These are phyloP conservation scores for Pseudobourletiella spinata DNA, from an alignment of 1,140 invertebrate genomes.

Conservation along the genomic window DNA sequence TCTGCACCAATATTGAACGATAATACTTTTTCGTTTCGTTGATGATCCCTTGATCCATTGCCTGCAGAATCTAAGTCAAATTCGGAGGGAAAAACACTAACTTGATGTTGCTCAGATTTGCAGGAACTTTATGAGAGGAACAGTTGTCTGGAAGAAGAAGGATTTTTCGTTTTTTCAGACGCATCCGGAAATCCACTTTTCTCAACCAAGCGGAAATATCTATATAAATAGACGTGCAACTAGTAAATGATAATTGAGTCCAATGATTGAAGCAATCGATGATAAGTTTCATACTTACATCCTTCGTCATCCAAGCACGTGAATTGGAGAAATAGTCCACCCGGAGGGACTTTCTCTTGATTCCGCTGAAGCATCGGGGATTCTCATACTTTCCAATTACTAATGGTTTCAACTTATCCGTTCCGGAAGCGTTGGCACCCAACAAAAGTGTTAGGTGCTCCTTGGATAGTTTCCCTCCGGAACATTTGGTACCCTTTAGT, in stretches of 20 bases:
- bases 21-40: slow-evolving; percentile 36
- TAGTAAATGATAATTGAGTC: too few species aligned
- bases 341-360: slow-evolving; percentile 21
- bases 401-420: slow-evolving; percentile 37
- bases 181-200: slow-evolving; percentile 2
- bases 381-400: slow-evolving; percentile 38
- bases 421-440: slow-evolving; percentile 38
- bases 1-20: slow-evolving; percentile 5
- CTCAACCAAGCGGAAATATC: slow-evolving; percentile 25
- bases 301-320: slow-evolving; percentile 39
- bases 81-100: slow-evolving; percentile 44
- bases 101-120: slow-evolving; percentile 40
- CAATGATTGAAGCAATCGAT: too few species aligned
- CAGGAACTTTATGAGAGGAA: slow-evolving; percentile 38
- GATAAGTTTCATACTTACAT: too few species aligned
- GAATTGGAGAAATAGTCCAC: slow-evolving; percentile 31
- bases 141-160: slow-evolving; percentile 46
- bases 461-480: slow-evolving; percentile 35
- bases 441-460: slow-evolving; percentile 40
- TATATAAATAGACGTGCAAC: not conserved
- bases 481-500: slow-evolving; percentile 31
- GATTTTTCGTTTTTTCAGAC: slow-evolving; percentile 40
- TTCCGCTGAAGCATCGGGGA: slow-evolving; percentile 36
- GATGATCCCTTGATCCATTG: slow-evolving; percentile 46
- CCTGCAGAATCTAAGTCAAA: slow-evolving; percentile 43